A percentile compares a stretch with the other conserved stretches of the same genome.
Conservation (phyloP, 2,797 vertebrate species). For the Cebuella pygmaea region DNA sequence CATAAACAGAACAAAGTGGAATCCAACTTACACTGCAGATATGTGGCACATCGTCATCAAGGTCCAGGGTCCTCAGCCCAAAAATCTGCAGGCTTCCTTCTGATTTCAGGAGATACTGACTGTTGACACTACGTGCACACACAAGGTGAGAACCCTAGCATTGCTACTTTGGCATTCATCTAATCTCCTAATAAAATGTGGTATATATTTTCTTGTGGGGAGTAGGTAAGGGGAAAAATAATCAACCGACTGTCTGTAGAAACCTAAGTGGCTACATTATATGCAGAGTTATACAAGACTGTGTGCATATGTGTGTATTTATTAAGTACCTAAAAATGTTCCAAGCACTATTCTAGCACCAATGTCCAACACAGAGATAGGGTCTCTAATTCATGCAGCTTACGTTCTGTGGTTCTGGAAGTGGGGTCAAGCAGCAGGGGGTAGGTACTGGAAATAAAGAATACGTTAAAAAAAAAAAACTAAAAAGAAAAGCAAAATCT, state of each 20-base stretch:
- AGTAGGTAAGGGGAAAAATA: not conserved
- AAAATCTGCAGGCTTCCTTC: not conserved
- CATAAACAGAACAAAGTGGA: conserved; percentile 57
- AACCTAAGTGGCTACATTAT: not conserved
- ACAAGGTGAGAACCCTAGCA: not conserved
- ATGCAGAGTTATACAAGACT: not conserved
- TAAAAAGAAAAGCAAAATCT: not conserved
- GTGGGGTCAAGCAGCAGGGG: too few species aligned
- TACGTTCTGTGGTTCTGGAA: not conserved
- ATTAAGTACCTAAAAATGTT: not conserved
- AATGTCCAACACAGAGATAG: not conserved
- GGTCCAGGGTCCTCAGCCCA: not conserved
- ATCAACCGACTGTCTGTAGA: not conserved
- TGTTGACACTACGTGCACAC: not conserved
- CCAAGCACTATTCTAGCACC: not conserved
- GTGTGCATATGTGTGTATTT: not conserved
- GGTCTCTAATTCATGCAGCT: not conserved
- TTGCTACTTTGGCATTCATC: not conserved
- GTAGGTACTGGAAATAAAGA: not conserved
- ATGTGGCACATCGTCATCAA: not conserved
- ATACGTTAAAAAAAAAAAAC: not conserved
- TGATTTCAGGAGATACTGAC: conserved; percentile 29
- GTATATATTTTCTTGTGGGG: not conserved
- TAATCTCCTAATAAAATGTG: not conserved
- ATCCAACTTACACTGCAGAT: conserved; percentile 28